These are phyloP conservation scores for Canis aureus DNA, from an alignment of 2,113 vertebrate species.

Conservation along the genomic window DNA sequence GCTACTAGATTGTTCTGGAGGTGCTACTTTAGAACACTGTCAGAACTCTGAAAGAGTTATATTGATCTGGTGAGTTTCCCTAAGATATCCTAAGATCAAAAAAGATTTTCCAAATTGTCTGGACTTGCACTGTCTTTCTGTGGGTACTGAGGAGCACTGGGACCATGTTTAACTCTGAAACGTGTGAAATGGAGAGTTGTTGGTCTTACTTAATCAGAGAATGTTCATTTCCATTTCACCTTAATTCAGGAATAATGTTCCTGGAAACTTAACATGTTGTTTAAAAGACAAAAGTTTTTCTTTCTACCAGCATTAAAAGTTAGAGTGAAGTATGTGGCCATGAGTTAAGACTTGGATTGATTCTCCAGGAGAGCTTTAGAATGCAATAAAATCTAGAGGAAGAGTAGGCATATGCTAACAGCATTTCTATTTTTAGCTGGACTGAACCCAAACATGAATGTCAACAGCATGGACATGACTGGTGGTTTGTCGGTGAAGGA, in stretches of 20 bases:
- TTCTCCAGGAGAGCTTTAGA: background rate
- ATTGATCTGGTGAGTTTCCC: background rate
- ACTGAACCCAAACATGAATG: constrained; percentile 98
- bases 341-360: background rate
- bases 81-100: background rate
- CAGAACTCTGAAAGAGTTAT: background rate
- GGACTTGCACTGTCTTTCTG: background rate
- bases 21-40: fast-evolving
- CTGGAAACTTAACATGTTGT: background rate
- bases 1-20: background rate
- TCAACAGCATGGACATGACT: constrained; percentile 96
- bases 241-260: background rate
- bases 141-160: background rate
- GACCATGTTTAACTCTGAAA: background rate
- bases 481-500: constrained; percentile 96
- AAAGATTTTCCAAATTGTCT: background rate
- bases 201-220: background rate
- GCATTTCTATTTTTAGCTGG: constrained; percentile 88
- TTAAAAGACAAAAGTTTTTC: background rate
- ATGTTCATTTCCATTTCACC: background rate
- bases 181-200: background rate
- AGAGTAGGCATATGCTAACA: background rate
- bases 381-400: background rate
- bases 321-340: background rate
- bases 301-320: background rate